phyloP scores from a whole-genome alignment of 2,888 invertebrate genomes.

The Lathronympha strigana region DNA sequence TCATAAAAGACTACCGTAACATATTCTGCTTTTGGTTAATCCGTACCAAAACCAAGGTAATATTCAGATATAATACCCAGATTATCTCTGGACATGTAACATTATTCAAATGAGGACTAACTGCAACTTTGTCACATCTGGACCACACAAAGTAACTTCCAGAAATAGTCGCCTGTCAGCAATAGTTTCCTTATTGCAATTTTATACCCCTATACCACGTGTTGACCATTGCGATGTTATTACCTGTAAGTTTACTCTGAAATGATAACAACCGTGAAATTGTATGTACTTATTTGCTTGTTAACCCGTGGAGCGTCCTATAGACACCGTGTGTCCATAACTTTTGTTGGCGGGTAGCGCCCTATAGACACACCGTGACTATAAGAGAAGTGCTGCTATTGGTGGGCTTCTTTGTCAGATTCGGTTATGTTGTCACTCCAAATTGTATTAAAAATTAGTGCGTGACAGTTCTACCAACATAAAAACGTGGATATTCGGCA shows the following conservation, averaged over 20 bases:
- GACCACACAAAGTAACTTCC: conserved; percentile 20
- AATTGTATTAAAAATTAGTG: no score
- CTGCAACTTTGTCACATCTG: conserved; percentile 49
- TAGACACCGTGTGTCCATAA: neutral
- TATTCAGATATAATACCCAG: neutral
- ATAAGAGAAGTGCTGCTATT: no score
- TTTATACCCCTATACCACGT: conserved; percentile 42
- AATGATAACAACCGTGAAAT: conserved; percentile 3
- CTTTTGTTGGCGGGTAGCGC: no score
- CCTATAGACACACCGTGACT: no score
- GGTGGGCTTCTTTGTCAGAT: no score
- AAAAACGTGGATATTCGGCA: no score
- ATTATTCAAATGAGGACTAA: conserved; percentile 3
- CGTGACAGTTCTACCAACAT: no score
- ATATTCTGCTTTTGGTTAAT: neutral
- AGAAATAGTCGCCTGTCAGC: conserved; percentile 28
- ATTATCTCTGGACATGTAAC: neutral
- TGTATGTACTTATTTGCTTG: neutral
- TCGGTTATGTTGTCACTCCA: no score
- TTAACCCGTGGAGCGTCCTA: neutral
- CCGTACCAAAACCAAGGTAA: neutral
- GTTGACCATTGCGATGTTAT: conserved; percentile 19
- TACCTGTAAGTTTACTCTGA: conserved; percentile 21
- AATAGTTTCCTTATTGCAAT: conserved; percentile 47
- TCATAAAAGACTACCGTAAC: no score